phyloP scores from a whole-genome alignment of 2,888 invertebrate species.

The Conops quadrifasciatus region DNA sequence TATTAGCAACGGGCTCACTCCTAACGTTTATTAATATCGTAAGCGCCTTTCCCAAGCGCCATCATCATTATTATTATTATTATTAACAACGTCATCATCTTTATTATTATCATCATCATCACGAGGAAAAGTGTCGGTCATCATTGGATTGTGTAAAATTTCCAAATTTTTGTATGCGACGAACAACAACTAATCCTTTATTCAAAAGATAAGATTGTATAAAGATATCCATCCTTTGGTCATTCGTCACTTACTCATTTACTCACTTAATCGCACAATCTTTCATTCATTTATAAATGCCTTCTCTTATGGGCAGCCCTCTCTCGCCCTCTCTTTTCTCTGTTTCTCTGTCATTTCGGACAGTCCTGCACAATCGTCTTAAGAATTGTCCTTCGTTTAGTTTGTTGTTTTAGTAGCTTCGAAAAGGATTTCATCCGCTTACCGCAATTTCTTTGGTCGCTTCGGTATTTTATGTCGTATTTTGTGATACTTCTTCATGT shows the following conservation, averaged over 20 bases:
- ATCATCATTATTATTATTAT: background rate
- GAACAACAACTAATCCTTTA: conserved; percentile 29
- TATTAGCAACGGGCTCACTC: no score
- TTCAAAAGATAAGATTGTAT: conserved; percentile 27
- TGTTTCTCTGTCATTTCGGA: background rate
- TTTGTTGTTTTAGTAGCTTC: background rate
- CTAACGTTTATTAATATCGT: no score
- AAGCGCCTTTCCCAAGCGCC: background rate
- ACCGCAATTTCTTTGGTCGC: background rate
- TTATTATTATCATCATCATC: background rate
- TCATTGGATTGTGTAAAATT: background rate
- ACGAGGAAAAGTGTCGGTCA: no score
- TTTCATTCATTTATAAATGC: conserved; percentile 4
- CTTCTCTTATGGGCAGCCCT: no score
- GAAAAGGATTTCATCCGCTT: conserved; percentile 19
- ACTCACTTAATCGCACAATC: background rate
- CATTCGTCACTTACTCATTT: conserved; percentile 21
- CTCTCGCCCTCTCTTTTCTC: background rate
- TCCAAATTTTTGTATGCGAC: background rate
- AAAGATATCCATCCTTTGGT: conserved; percentile 30
- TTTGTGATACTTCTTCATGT: background rate
- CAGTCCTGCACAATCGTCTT: background rate
- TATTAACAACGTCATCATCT: background rate
- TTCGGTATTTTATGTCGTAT: background rate
- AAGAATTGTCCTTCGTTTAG: background rate